Percentiles rank a stretch among this genome's conserved stretches.
Conservation (phyloP, 2,113 vertebrate species). For the Podarcis muralis region DNA sequence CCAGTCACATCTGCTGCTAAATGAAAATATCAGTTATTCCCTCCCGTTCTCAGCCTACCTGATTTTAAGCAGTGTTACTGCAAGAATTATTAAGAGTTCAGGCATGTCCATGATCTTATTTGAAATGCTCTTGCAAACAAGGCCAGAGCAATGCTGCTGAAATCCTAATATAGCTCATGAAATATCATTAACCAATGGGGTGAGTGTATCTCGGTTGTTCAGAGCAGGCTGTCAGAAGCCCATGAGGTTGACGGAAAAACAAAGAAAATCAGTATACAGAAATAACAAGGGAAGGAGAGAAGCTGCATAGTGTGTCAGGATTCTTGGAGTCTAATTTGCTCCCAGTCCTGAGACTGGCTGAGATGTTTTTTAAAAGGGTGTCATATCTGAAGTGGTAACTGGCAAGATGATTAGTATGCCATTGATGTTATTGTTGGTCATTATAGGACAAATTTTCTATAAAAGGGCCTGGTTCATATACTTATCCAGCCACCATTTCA, state of each 20-base stretch:
- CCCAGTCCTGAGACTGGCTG: background rate
- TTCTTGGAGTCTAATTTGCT: constrained; percentile 1
- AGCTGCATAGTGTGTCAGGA: accelerated
- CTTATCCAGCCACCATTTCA: background rate
- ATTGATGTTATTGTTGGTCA: background rate
- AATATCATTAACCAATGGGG: constrained; percentile 54
- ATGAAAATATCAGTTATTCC: constrained; percentile 70
- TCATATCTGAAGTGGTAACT: background rate
- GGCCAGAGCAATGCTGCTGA: constrained; percentile 59
- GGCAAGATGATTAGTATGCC: background rate
- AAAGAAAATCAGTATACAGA: constrained; percentile 46
- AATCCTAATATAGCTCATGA: constrained; percentile 61
- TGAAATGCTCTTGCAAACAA: constrained; percentile 61
- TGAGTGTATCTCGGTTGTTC: constrained; percentile 10
- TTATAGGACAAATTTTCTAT: background rate
- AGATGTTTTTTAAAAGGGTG: background rate
- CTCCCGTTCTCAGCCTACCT: constrained; percentile 60
- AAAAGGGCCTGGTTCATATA: background rate
- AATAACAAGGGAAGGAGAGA: constrained; percentile 40
- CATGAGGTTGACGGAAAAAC: constrained; percentile 46
- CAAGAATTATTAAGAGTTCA: constrained; percentile 69
- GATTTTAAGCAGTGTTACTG: constrained; percentile 71
- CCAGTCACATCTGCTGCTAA: constrained; percentile 62
- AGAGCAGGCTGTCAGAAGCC: constrained; percentile 50
- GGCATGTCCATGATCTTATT: constrained; percentile 62